These are phyloP conservation scores for Drosophila heteroneura DNA, from an alignment of 2,888 invertebrate species.

Conservation along the genomic window DNA sequence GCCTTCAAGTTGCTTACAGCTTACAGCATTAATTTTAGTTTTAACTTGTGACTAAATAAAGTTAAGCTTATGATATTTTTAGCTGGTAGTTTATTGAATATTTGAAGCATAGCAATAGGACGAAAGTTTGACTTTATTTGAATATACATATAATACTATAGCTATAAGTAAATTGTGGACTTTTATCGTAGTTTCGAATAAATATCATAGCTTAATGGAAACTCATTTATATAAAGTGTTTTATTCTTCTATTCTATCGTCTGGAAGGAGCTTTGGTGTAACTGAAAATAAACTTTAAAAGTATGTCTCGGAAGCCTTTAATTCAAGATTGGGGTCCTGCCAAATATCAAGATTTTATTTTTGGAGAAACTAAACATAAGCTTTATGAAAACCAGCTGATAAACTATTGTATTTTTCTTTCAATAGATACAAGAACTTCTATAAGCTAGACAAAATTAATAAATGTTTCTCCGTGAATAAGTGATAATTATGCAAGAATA, in stretches of 20 bases:
- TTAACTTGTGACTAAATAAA: conserved; percentile 21
- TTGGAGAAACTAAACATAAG: not conserved
- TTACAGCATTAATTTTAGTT: conserved; percentile 53
- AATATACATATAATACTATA: conserved; percentile 39
- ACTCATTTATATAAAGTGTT: conserved; percentile 4
- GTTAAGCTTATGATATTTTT: conserved; percentile 38
- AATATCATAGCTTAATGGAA: conserved; percentile 64
- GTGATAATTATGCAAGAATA: not conserved
- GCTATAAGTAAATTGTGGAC: conserved; percentile 63
- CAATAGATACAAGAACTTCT: not conserved
- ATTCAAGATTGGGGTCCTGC: not conserved
- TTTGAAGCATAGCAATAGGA: conserved; percentile 44
- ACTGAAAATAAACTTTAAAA: not conserved
- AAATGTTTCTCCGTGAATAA: not conserved
- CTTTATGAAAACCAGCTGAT: not conserved
- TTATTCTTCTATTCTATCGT: not conserved
- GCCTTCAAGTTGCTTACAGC: conserved; percentile 70
- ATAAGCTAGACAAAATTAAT: not conserved
- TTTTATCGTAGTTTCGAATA: conserved; percentile 68
- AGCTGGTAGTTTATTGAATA: conserved; percentile 49
- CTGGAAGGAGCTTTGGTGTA: not conserved
- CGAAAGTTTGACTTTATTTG: conserved; percentile 72
- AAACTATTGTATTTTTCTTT: not conserved
- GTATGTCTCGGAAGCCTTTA: not conserved
- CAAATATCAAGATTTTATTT: not conserved